Conservation (phyloP, 2,797 vertebrate species). For the Podarcis siculus region DNA sequence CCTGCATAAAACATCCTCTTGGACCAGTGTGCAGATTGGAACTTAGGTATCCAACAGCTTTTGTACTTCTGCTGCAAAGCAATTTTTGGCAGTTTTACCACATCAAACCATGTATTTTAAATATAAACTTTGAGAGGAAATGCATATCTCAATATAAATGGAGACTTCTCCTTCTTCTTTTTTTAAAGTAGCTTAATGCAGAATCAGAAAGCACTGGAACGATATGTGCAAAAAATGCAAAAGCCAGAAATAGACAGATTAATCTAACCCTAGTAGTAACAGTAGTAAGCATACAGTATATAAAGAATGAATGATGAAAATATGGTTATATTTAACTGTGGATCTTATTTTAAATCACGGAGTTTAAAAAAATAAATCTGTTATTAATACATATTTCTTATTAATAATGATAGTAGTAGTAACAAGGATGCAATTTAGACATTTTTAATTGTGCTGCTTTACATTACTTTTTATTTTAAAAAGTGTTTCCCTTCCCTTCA, state of each 20-base stretch:
- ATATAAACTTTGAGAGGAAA: background rate
- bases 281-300: background rate
- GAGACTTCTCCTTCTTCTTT: too few species aligned
- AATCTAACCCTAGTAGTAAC: background rate
- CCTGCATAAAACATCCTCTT: background rate
- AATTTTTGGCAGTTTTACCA: background rate
- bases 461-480: too few species aligned
- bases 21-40: background rate
- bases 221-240: background rate
- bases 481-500: too few species aligned
- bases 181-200: background rate
- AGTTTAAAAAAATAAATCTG: background rate
- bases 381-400: too few species aligned
- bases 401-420: too few species aligned
- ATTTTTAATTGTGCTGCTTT: background rate
- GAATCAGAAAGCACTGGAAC: background rate
- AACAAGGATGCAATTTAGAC: too few species aligned
- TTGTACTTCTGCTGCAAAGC: background rate
- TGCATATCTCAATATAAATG: background rate
- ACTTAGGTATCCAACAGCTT: background rate
- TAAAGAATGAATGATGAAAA: constrained; percentile 1
- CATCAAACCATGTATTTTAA: background rate
- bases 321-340: background rate
- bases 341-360: background rate
- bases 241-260: background rate